Percentiles rank a stretch among this genome's conserved stretches.
These are phyloP conservation scores for cat (Felis catus) DNA, from an alignment of 2,113 vertebrate genomes.

Conservation along the genomic window F.catus_Fca126_mat1.0 CM031413.1:64178501-64179000, in stretches of 20 bases:
- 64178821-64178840: no score
- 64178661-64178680: fast-evolving
- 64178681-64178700: not conserved
- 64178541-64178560: not conserved
- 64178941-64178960: not conserved
- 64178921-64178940: not conserved
- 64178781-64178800: not conserved
- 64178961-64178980: not conserved
- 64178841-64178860: not conserved
- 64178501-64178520: not conserved
- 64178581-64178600: not conserved
- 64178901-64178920: not conserved
- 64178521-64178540: no score
- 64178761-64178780: no score
- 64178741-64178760: fast-evolving
- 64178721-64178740: not conserved
- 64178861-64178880: not conserved
- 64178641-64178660: no score
- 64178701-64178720: not conserved
- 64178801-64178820: not conserved
- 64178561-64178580: not conserved
- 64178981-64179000: not conserved
- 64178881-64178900: no score
- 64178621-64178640: fast-evolving
- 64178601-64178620: not conserved